These are phyloP conservation scores for Iguana delicatissima DNA, from an alignment of 2,797 vertebrate species.

Conservation along the genomic window DNA sequence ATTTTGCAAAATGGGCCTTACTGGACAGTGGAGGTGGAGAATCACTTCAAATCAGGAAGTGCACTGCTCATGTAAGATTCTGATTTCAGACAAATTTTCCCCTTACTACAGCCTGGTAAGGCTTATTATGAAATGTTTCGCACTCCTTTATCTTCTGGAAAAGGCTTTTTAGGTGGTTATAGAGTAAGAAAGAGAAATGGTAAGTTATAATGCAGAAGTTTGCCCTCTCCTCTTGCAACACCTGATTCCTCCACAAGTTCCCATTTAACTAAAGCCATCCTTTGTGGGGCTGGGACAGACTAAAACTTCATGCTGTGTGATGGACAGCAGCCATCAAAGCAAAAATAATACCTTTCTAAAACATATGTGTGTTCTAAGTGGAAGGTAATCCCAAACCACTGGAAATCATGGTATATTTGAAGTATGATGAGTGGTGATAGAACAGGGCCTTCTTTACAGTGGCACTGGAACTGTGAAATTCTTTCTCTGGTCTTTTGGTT, in stretches of 20 bases:
- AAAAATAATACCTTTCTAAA: background rate
- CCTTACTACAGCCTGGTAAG: background rate
- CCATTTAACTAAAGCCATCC: slow-evolving; percentile 16
- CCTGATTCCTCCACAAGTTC: background rate
- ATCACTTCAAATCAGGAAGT: background rate
- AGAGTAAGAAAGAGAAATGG: background rate
- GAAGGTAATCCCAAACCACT: background rate
- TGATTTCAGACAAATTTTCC: background rate
- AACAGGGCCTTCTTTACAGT: background rate
- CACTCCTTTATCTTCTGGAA: background rate
- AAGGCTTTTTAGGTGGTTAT: background rate
- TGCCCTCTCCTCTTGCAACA: background rate
- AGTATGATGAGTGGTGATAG: background rate
- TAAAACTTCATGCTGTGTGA: background rate
- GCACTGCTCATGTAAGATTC: background rate
- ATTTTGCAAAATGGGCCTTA: background rate
- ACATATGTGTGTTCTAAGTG: background rate
- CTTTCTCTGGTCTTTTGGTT: background rate
- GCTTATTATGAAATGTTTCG: background rate
- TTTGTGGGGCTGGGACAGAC: fast-evolving
- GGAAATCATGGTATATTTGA: slow-evolving; percentile 18
- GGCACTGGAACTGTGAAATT: background rate
- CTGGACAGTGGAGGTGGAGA: background rate
- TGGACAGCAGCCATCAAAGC: background rate
- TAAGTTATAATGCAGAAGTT: background rate